Conservation (phyloP, 2,797 vertebrate species). For the Pipistrellus nathusii region DNA sequence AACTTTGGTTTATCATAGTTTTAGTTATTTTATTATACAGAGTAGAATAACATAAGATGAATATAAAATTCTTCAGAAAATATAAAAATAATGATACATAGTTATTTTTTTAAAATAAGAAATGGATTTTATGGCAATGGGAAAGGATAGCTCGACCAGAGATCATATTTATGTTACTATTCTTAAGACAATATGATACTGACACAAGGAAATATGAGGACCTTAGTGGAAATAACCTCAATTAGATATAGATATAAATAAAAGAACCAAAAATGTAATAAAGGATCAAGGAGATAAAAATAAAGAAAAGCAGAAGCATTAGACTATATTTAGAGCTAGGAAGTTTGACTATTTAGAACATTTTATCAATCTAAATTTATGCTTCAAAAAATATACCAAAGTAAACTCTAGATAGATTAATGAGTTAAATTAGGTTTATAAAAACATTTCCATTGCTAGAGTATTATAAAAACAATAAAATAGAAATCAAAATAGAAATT, state of each 20-base stretch:
- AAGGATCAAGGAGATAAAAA: constrained; percentile 8
- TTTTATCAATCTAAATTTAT: background rate
- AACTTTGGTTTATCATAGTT: background rate
- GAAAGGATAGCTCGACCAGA: background rate
- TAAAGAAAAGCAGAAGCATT: background rate
- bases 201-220: background rate
- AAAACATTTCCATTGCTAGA: background rate
- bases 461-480: background rate
- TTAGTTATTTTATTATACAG: background rate
- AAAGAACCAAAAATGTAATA: background rate
- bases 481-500: background rate
- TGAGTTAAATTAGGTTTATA: constrained; percentile 8
- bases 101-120: background rate
- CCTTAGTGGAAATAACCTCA: background rate
- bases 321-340: background rate
- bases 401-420: background rate
- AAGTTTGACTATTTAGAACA: constrained; percentile 26
- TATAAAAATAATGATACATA: background rate
- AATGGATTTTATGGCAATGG: background rate
- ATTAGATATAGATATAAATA: background rate
- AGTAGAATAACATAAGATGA: background rate
- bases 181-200: background rate
- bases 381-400: constrained; percentile 8
- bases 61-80: constrained; percentile 33
- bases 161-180: background rate